Evolutionary conservation across 2,113 vertebrate species (phyloP).

Genomic region (Catagonus wagneri): DNA sequence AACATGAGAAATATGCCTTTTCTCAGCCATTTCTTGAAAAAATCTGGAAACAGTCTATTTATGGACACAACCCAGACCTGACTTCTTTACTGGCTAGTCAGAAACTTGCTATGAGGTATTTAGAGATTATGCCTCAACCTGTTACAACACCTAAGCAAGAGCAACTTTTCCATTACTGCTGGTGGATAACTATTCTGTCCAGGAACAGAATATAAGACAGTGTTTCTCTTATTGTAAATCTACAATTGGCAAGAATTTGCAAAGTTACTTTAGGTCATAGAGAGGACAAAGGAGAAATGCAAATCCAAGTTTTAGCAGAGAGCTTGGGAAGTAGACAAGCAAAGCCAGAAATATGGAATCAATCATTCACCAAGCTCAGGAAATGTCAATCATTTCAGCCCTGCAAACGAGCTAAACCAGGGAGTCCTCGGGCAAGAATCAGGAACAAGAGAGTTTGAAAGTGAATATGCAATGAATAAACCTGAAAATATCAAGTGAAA

Average conservation of each 20-base stretch:
- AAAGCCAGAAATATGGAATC: not conserved
- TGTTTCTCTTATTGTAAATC: not conserved
- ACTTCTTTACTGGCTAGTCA: slow-evolving; percentile 15
- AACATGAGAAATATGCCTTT: not conserved
- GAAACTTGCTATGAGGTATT: not conserved
- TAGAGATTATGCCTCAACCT: not conserved
- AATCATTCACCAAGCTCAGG: not conserved
- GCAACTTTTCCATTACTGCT: not conserved
- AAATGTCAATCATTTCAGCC: not conserved
- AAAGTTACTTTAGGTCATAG: not conserved
- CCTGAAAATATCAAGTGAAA: not conserved
- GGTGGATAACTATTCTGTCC: not conserved
- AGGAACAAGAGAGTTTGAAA: not conserved
- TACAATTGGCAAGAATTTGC: not conserved
- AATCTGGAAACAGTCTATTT: not conserved
- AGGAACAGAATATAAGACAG: not conserved
- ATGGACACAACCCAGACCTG: not conserved
- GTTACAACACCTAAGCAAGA: not conserved
- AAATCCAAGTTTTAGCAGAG: not conserved
- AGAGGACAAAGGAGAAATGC: not conserved
- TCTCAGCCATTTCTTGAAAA: not conserved
- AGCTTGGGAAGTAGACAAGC: not conserved
- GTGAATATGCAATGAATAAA: not conserved
- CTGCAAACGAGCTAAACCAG: not conserved
- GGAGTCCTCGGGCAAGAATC: not conserved